Base-by-base conservation (phyloP, 53 echinoderm and acorn worm species). In the Luidia sarsii region DNA sequence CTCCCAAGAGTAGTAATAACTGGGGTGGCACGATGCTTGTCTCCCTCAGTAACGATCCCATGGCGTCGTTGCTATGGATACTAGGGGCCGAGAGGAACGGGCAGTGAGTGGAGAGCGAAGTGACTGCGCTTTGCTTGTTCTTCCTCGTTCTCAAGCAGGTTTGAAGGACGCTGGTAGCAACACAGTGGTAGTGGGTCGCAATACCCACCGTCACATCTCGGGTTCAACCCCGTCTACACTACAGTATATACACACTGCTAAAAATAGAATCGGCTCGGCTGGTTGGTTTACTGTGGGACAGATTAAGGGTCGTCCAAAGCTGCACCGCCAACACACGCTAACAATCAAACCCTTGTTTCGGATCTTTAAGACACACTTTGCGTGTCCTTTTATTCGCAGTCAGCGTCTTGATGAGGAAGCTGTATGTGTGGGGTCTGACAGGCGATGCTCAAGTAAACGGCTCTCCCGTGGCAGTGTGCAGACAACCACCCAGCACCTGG, bases 1-100 rank as follows among this genome's bases (percentile, higher is more conserved):
- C 30, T 46, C 23, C 38, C 29, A 27, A 3, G 74, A 27, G 16
- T 30, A 48, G 1, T 59, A 59, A 24, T 59, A 43, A 0, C 59
- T 6, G 72, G 48, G 45, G 45, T 41, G 21, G 75, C 19, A 45
- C 38, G 18, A 1, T 32, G 4, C 29, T 46, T 35, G 75, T 34
- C 18, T 75, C 59, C 20, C 59, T 39, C 37, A 28, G 57, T 59
- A 57, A 59, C 77, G 30, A 32, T 33, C 60, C 61, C 39, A 38
- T 61, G 61, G 43, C 55, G 25, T 61, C 46, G 77, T 77, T 45
- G 30, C 77, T 38, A 77, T 77, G 77, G 77, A 15, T 15, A 60
- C 48, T 13, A 10, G 31, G 36, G n/a, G 39, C 45, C 20, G 15
- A 33, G 38, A 7, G 31, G 39, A 43, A 70, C 20, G 30, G 33